These are phyloP conservation scores for Zelleria hepariella DNA, from an alignment of 2,888 invertebrate species.

Conservation along the genomic window DNA sequence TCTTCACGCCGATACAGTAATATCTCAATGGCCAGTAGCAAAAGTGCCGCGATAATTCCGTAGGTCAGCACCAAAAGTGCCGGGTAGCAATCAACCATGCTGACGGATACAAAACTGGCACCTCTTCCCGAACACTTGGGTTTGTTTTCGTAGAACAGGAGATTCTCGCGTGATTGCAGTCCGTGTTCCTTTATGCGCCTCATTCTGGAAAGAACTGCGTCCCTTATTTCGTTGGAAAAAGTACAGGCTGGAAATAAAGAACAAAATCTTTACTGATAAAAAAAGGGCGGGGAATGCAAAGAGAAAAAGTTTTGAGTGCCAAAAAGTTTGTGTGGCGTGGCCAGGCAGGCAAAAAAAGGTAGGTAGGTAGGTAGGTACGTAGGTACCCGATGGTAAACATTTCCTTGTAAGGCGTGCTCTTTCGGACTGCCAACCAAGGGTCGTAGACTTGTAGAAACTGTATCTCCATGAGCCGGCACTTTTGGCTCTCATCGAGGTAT, in stretches of 20 bases:
- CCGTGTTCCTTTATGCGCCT: constrained; percentile 65
- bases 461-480: constrained; percentile 79
- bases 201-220: constrained; percentile 44
- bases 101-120: constrained; percentile 76
- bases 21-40: constrained; percentile 34
- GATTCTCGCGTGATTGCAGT: constrained; percentile 72
- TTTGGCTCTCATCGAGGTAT: constrained; percentile 77
- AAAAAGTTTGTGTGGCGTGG: neutral
- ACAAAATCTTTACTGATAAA: no score
- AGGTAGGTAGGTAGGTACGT: no score
- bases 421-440: constrained; percentile 75
- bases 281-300: no score
- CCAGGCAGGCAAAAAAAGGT: neutral
- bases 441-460: constrained; percentile 74
- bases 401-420: constrained; percentile 74
- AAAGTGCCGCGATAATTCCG: constrained; percentile 34
- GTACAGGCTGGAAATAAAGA: neutral
- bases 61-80: constrained; percentile 48
- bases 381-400: constrained; percentile 74
- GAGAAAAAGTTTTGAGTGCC: no score
- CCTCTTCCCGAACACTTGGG: constrained; percentile 75
- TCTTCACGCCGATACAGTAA: constrained; percentile 21
- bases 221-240: no score
- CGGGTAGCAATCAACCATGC: constrained; percentile 74
- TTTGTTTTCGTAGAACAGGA: constrained; percentile 73